Base-by-base conservation (phyloP, 2,797 vertebrate species). In the Setipinna tenuifilis region DNA sequence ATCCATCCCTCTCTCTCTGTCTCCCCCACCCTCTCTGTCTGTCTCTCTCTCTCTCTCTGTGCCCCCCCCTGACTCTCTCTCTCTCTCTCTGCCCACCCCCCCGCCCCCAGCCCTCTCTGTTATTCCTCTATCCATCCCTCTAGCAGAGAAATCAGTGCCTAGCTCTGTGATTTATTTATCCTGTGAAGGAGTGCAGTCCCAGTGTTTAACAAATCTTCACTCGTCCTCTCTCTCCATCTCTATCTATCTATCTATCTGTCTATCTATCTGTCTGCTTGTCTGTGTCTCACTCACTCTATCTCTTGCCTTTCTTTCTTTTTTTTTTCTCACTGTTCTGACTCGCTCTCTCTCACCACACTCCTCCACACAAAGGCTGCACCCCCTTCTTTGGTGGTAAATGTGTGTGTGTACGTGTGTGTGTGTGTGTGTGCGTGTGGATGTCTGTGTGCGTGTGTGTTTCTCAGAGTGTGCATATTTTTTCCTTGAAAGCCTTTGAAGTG, bases 171-270 rank as follows among this genome's bases (percentile, higher is more conserved):
- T 88, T 85, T 85, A 87, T 86, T 84, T 59, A 83, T 83, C 12
- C 84, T 83, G 71, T n/a, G 48, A 86, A 84, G 83, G 61, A 86
- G 21, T 84, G 83, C 81, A 85, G 85, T 75, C 82, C 82, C 86
- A 88, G 85, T 85, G 83, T 88, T 88, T 88, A 85, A 88, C 85
- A 85, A 86, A 88, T 86, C 82, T 35, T 12, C 62, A 50, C 12
- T 28, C 62, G 59, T 82, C 41, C 62, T 48, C 84, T 62, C 84
- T 82, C 58, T 62, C 71, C 59, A 58, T 23, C 82, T 80, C 48
- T 57, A 48, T 35, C 50, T 25, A 59, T 50, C 48, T 46, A 81
- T 62, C 35, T 25, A 62, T 71, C 11, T 65, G 21, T n/a, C n/a
- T n/a, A n/a, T 82, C 82, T 62, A 44, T 46, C 3, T 28, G n/a